These are phyloP conservation scores for Buceros bicornis DNA, from an alignment of 2,797 vertebrate genomes.

Conservation along the genomic window DNA sequence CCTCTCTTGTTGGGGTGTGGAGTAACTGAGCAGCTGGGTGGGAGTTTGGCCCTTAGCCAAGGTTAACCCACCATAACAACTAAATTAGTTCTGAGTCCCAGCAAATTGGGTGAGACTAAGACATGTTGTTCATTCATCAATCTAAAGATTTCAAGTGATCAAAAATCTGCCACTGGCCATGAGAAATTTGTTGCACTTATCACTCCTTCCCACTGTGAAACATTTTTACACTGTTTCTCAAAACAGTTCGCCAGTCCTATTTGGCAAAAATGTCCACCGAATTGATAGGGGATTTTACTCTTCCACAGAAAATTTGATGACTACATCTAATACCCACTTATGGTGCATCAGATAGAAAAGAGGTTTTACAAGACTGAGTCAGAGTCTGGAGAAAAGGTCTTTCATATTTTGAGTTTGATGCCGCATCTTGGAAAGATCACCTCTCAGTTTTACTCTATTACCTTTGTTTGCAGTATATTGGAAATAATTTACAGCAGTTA, in stretches of 20 bases:
- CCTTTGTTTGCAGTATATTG: neutral
- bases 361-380: neutral
- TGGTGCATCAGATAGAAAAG: neutral
- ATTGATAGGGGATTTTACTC: neutral
- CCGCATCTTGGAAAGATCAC: neutral
- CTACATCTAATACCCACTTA: neutral
- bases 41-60: neutral
- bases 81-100: neutral
- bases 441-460: neutral
- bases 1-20: rapidly evolving
- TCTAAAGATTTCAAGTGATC: neutral
- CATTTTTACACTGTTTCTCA: neutral
- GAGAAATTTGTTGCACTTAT: neutral
- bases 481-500: neutral
- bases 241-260: neutral
- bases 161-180: neutral
- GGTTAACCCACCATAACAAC: neutral
- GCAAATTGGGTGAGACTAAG: neutral
- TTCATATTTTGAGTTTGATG: neutral
- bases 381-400: neutral
- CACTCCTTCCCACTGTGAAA: neutral
- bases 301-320: neutral
- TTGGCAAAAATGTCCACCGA: neutral
- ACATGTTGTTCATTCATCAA: neutral
- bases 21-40: neutral